Evolutionary conservation across 2,888 invertebrate species (phyloP).

Genomic region (Spatulosminthurus flaviceps): DNA sequence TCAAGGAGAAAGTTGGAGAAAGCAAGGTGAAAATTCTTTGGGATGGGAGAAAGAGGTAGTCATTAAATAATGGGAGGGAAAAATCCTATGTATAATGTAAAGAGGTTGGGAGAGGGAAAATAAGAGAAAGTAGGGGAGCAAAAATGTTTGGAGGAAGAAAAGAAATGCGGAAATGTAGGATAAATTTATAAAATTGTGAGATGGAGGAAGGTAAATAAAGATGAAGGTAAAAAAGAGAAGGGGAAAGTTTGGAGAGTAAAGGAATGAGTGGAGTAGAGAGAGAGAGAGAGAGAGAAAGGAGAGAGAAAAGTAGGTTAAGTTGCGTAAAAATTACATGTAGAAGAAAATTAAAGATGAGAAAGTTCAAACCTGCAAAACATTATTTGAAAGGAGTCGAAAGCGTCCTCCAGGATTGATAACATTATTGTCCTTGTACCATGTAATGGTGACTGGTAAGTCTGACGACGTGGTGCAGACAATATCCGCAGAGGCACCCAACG

Average conservation of each 20-base stretch:
- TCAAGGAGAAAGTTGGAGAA: no score
- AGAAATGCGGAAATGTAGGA: not conserved
- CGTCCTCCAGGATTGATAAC: conserved; percentile 62
- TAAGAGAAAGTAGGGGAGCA: no score
- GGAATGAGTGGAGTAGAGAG: no score
- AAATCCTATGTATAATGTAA: no score
- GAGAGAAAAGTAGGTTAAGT: not conserved
- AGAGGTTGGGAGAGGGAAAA: not conserved
- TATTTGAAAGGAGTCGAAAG: conserved; percentile 57
- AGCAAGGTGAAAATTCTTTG: no score
- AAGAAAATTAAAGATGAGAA: not conserved
- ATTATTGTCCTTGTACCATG: conserved; percentile 72
- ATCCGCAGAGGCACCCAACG: conserved; percentile 59
- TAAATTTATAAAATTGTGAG: no score
- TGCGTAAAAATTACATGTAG: no score
- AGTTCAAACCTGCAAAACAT: conserved; percentile 58
- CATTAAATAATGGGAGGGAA: not conserved
- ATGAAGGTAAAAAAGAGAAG: no score
- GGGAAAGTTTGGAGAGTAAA: no score
- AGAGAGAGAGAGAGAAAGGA: not conserved
- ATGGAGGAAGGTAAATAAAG: no score
- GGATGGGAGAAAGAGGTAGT: not conserved
- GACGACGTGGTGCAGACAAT: conserved; percentile 66
- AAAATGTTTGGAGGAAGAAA: no score
- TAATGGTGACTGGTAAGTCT: conserved; percentile 82